A percentile compares a stretch with the other conserved stretches of the same genome.
These are phyloP conservation scores for Pterois miles DNA, from an alignment of 2,797 vertebrate genomes.

Conservation along the genomic window DNA sequence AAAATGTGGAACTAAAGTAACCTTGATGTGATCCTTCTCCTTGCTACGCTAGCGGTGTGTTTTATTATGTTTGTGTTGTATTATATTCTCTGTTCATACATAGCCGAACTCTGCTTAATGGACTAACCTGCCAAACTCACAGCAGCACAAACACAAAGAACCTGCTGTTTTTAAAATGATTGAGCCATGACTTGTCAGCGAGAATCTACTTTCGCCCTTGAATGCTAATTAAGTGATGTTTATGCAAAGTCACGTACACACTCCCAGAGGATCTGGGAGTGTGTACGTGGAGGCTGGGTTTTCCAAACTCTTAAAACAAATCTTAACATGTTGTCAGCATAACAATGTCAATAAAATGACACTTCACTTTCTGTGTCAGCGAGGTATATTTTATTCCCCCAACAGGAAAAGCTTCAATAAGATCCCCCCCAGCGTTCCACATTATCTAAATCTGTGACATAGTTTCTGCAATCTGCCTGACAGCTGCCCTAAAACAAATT, in stretches of 20 bases:
- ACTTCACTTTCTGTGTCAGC: slow-evolving; percentile 56
- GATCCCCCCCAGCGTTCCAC: slow-evolving; percentile 13
- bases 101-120: slow-evolving; percentile 72
- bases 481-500: slow-evolving; percentile 71
- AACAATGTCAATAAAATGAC: slow-evolving; percentile 72
- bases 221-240: slow-evolving; percentile 64
- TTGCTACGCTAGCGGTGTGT: slow-evolving; percentile 11
- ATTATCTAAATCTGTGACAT: slow-evolving; percentile 64
- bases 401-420: slow-evolving; percentile 46
- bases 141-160: slow-evolving; percentile 63
- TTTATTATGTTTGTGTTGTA: slow-evolving; percentile 56
- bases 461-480: slow-evolving; percentile 57
- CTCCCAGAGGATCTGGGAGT: slow-evolving; percentile 54
- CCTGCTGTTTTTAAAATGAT: slow-evolving; percentile 70
- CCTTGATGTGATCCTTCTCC: slow-evolving; percentile 58
- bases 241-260: slow-evolving; percentile 68
- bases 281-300: slow-evolving; percentile 45
- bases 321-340: slow-evolving; percentile 72
- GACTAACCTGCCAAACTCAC: slow-evolving; percentile 70
- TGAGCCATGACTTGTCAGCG: slow-evolving; percentile 73
- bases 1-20: slow-evolving; percentile 58
- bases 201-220: slow-evolving; percentile 67
- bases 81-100: slow-evolving; percentile 49
- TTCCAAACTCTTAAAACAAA: slow-evolving; percentile 70
- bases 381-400: slow-evolving; percentile 23